Conservation (phyloP, 2,888 invertebrate species). For the Brachypterus glaber region DNA sequence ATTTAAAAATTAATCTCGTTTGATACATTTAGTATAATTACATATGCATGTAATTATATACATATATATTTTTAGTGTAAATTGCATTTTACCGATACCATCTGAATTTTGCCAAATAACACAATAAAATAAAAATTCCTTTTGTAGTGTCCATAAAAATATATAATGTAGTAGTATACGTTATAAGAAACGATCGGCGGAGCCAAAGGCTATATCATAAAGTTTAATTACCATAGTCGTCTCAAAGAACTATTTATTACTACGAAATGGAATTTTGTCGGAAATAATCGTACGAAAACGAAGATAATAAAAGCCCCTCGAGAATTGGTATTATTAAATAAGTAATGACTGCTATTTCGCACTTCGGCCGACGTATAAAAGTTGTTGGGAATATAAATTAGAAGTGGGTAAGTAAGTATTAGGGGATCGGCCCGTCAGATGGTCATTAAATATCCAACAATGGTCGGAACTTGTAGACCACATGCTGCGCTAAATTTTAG, state of each 20-base stretch:
- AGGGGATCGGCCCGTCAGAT: background rate
- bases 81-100: too few species aligned
- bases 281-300: too few species aligned
- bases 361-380: slow-evolving; percentile 4
- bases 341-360: slow-evolving; percentile 11
- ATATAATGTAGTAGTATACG: too few species aligned
- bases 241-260: too few species aligned
- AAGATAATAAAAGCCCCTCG: slow-evolving; percentile 5
- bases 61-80: too few species aligned
- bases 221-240: slow-evolving; percentile 16
- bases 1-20: too few species aligned
- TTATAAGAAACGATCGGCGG: background rate
- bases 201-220: slow-evolving; percentile 11
- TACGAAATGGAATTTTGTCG: too few species aligned
- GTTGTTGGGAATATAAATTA: slow-evolving; percentile 4
- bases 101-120: too few species aligned
- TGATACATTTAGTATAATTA: too few species aligned
- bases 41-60: too few species aligned
- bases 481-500: background rate
- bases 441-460: background rate
- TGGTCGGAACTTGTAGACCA: background rate
- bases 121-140: too few species aligned
- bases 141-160: too few species aligned
- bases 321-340: slow-evolving; percentile 6
- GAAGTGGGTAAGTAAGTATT: background rate